These are phyloP conservation scores for Ictalurus punctatus DNA, from an alignment of 2,113 vertebrate species.

Conservation along the genomic window DNA sequence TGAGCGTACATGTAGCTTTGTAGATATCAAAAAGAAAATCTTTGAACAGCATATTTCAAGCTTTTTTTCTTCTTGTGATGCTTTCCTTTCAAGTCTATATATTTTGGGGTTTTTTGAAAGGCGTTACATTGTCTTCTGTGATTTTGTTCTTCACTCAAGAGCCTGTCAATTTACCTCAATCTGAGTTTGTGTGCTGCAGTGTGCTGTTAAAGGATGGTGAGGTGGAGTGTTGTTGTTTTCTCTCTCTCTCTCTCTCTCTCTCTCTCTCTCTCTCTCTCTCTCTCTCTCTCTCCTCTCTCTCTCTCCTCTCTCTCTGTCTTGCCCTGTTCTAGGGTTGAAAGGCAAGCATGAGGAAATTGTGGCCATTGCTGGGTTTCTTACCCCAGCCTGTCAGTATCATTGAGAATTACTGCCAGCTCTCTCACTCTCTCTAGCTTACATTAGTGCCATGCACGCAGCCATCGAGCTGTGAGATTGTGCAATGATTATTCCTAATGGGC, in stretches of 20 bases:
- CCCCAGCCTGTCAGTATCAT: constrained; percentile 32
- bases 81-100: constrained; percentile 50
- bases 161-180: constrained; percentile 55
- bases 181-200: constrained; percentile 46
- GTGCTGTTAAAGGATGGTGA: constrained; percentile 48
- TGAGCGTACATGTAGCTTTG: constrained; percentile 41
- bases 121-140: constrained; percentile 50
- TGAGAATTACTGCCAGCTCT: constrained; percentile 46
- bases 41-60: constrained; percentile 46
- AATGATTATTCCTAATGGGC: constrained; percentile 59
- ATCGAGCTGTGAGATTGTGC: constrained; percentile 38
- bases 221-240: not conserved
- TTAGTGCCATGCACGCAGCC: constrained; percentile 41
- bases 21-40: constrained; percentile 55
- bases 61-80: not conserved
- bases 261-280: not conserved
- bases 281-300: not conserved
- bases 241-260: not conserved
- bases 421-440: constrained; percentile 25
- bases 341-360: constrained; percentile 36
- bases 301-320: not conserved
- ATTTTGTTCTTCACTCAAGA: constrained; percentile 44
- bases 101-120: constrained; percentile 41
- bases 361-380: constrained; percentile 34
- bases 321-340: constrained; percentile 24